Base-by-base conservation (phyloP, 23 tunicate genomes). In the Clavelina lepadiformis region DNA sequence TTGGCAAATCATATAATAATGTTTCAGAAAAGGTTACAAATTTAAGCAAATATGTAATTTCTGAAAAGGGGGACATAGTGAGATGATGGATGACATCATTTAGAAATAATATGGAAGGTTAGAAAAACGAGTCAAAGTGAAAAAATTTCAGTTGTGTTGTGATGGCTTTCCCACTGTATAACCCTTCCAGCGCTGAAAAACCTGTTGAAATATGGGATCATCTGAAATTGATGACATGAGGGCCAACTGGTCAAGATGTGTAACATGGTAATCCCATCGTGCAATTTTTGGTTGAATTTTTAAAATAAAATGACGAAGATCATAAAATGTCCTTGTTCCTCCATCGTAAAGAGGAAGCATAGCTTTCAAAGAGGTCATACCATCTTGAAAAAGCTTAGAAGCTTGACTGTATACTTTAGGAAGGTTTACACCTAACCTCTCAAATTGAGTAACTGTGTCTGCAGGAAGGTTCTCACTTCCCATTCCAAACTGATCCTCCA, bases 191-290 rank as follows among this genome's bases (percentile, higher is more conserved):
- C 60, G 51, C n/a, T 69, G 46, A 28, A 41, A 56, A 65, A 75
- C 86, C 6, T 53, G 54, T 63, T 80, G 35, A 55, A 94, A 74
- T 21, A 94, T 65, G 3, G 88, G 91, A 45, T 94, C 95, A 28
- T 76, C 67, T 34, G 75, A 33, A 6, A 94, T 52, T 2, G 95
- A 63, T 23, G 46, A 29, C 24, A 94, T 47, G 30, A 94, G 29
- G 0, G 79, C 80, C n/a, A 94, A 58, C 77, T 94, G 99, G 37
- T 74, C 76, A 20, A 94, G 31, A 56, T 94, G 99, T 23, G 82
- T 84, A 19, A 82, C 58, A 56, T 94, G 99, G 74, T 94, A 94
- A 58, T 94, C 99, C 99, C 99, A 94, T 36, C 99, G 46, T 1
- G 99, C 99, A 3, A 94, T 35, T 51, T 86, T 94, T 47, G 99